Percentiles rank a stretch among this genome's conserved stretches.
phyloP scores from a whole-genome alignment of 2,888 invertebrate genomes.

The Apodemia duryi region DNA sequence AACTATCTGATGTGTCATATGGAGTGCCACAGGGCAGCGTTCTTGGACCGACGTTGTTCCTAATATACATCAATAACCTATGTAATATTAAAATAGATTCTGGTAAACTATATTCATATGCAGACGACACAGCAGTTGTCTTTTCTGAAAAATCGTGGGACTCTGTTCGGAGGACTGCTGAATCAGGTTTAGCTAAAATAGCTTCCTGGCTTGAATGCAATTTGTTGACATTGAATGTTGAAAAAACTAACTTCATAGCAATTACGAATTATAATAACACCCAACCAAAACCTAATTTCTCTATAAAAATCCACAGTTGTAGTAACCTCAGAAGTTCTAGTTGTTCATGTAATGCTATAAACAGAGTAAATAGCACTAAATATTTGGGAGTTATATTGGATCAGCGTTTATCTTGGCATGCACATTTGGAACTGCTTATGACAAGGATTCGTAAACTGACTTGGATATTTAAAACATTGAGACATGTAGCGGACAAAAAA shows the following conservation, averaged over 20 bases:
- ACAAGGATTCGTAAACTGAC: constrained; percentile 21
- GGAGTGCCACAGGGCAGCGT: too few relatives aligned
- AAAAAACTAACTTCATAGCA: constrained; percentile 13
- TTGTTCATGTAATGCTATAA: constrained; percentile 16
- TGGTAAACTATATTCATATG: background rate
- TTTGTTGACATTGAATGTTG: constrained; percentile 12
- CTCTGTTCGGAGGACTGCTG: constrained; percentile 2
- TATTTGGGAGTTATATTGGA: constrained; percentile 23
- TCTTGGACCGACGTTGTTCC: too few relatives aligned
- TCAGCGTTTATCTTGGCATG: constrained; percentile 21
- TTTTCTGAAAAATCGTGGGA: constrained; percentile 17
- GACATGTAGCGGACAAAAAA: too few relatives aligned
- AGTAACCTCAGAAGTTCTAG: background rate
- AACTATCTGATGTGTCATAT: too few relatives aligned
- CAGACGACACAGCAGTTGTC: too few relatives aligned
- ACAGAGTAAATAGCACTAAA: constrained; percentile 20
- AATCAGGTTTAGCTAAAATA: constrained; percentile 16
- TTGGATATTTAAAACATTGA: constrained; percentile 24
- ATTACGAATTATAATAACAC: constrained; percentile 8
- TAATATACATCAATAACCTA: background rate
- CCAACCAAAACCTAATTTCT: constrained; percentile 11
- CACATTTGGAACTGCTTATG: constrained; percentile 20
- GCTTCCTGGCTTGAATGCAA: constrained; percentile 18
- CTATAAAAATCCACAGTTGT: constrained; percentile 5
- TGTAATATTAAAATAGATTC: background rate